Base-by-base conservation (phyloP, 2,797 vertebrate species). In the Clarias laeviceps region DNA sequence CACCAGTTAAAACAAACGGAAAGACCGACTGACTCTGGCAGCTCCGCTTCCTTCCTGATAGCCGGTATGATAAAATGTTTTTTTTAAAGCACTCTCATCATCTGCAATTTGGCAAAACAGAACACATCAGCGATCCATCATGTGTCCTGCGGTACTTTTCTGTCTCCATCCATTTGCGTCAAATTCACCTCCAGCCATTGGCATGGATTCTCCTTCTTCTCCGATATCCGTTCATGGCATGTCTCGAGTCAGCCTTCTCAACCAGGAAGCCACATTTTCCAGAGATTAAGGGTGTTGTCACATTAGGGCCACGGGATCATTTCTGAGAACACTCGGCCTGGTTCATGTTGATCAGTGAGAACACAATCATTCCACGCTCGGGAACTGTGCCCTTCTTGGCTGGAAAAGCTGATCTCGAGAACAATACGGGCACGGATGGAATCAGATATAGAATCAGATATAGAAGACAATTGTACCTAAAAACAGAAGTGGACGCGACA, bases 61-160 rank as follows among this genome's bases (percentile, higher is more conserved):
- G 18, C 50, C 50, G n/a, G 22, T 66, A 68, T 78, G 40, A 17
- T 68, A 57, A n/a, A n/a, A n/a, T n/a, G n/a, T 54, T 74, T 27
- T 27, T 2, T 0, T 20, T 5, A 73, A 85, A 64, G 68, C 69
- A 66, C 79, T 82, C 64, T 82, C 62, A 82, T 82, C 72, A 86
- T 77, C 70, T 50, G 80, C 62, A 85, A 66, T 85, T 82, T 82
- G 56, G 70, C 70, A 45, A 69, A 76, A 82, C 79, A 74, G 40
- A 32, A 66, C 32, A 34, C 37, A 2, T 72, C 68, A 70, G 40
- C 15, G 4, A 64, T 80, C 78, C 24, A n/a, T 62, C 59, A 40
- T 64, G 34, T 7, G 24, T 64, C 59, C 22, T 45, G 59, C 29
- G 1, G 37, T 17, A n/a, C 24, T 15, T 73, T 61, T 24, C 76